Percentiles rank a stretch among this genome's conserved stretches.
Conservation (phyloP, 2,888 invertebrate genomes). For the Cosmorhoe ocellata region DNA sequence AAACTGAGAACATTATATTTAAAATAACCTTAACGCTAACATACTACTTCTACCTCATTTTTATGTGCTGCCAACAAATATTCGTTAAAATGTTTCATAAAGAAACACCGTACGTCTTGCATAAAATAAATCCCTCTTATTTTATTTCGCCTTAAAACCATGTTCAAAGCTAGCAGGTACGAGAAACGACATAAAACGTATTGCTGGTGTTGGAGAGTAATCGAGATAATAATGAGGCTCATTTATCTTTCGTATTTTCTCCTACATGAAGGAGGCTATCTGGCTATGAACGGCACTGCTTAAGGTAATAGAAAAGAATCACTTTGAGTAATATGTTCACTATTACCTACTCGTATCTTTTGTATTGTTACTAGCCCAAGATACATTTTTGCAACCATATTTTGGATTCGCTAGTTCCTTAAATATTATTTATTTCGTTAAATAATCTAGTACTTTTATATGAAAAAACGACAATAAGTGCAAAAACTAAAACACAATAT, state of each 20-base stretch:
- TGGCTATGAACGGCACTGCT: conserved; percentile 27
- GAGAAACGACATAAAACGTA: conserved; percentile 36
- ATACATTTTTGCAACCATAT: too few species aligned
- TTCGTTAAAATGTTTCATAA: conserved; percentile 2
- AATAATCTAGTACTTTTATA: too few species aligned
- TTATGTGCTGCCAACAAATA: neutral
- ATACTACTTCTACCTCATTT: too few species aligned
- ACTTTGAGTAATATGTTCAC: conserved; percentile 17
- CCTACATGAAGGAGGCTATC: conserved; percentile 27
- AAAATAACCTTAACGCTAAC: too few species aligned
- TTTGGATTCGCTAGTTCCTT: too few species aligned
- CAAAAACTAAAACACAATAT: too few species aligned
- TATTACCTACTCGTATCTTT: conserved; percentile 4
- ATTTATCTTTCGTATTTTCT: conserved; percentile 37
- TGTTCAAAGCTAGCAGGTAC: conserved; percentile 33
- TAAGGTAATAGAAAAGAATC: conserved; percentile 30
- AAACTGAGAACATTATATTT: too few species aligned
- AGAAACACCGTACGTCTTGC: conserved; percentile 7
- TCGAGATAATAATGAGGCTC: conserved; percentile 38
- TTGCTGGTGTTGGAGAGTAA: conserved; percentile 37
- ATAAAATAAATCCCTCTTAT: conserved; percentile 26
- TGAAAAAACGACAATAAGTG: too few species aligned
- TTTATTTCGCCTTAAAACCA: conserved; percentile 28
- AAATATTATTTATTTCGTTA: too few species aligned
- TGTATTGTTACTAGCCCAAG: too few species aligned